Evolutionary conservation across 1,140 invertebrate genomes (phyloP).

Genomic region (Oryctes rhinoceros): DNA sequence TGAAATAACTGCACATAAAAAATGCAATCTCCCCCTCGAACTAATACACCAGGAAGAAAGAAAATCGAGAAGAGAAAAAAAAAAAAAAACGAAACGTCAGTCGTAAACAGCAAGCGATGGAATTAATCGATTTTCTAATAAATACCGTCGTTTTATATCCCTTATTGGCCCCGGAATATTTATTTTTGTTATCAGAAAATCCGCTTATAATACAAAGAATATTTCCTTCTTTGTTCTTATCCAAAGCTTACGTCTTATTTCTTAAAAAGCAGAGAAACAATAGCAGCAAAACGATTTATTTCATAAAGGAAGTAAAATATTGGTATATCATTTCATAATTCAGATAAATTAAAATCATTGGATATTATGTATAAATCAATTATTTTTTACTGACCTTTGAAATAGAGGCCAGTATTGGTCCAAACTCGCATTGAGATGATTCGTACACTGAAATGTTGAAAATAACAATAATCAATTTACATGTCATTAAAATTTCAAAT

Average conservation of each 20-base stretch:
- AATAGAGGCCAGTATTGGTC: constrained; percentile 62
- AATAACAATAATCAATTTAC: constrained; percentile 49
- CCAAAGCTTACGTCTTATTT: not conserved
- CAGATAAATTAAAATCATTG: not conserved
- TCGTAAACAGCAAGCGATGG: constrained; percentile 4
- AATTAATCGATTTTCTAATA: constrained; percentile 38
- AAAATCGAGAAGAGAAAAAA: constrained; percentile 22
- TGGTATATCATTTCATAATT: not conserved
- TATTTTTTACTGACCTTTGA: constrained; percentile 59
- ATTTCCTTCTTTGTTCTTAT: not conserved
- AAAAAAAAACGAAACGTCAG: constrained; percentile 2
- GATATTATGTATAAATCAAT: constrained; percentile 31
- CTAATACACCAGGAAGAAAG: constrained; percentile 32
- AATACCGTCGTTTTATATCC: not conserved
- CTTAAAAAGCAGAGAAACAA: not conserved
- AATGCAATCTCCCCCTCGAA: constrained; percentile 53
- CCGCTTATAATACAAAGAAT: not conserved
- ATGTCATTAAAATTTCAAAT: constrained; percentile 39
- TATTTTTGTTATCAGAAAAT: constrained; percentile 30
- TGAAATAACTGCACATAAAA: constrained; percentile 56
- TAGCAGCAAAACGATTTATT: not conserved
- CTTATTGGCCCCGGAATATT: not conserved
- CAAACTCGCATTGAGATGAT: constrained; percentile 60
- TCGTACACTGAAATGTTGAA: constrained; percentile 62
- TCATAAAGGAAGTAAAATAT: not conserved